Base-by-base conservation (phyloP, 1,140 invertebrate species). In the Trichomalopsis sarcophagae region DNA sequence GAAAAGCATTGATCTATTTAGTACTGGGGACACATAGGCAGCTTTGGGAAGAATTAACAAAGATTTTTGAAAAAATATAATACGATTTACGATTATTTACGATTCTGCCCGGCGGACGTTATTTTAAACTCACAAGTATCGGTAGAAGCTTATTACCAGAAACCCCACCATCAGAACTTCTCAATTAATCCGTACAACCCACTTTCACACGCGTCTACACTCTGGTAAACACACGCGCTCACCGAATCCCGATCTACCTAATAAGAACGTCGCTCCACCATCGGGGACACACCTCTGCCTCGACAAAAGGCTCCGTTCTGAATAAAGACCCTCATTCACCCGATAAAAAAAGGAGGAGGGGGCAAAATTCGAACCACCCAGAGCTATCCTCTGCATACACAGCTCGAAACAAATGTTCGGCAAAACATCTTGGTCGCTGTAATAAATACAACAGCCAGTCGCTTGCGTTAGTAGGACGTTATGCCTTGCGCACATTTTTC, bases 331-430 rank as follows among this genome's bases (percentile, higher is more conserved):
- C 55, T 21, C 33, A 36, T 36, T 62, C 21, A 62, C n/a, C 6
- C 55, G 14, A 62, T 62, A 17, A 50, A 17, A 50, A 36, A 9
- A n/a, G n/a, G 2, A 21, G 55, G 50, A 68, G 77, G 9, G 30
- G 76, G 23, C 55, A 40, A 40, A 44, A 44, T 9, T 23, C 21
- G 55, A 6, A 79, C 27, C 55, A 62, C 55, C 55, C 55, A 62
- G 21, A n/a, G 21, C 17, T 44, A 44, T 44, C 40, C 55, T n/a
- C 21, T 7, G 17, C 17, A 62, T n/a, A 50, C 21, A n/a, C 21
- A n/a, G 55, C 55, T 21, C 23, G 89, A 92, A 91, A 91, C 90
- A 91, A 92, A 93, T 90, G 91, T 92, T 92, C 90, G 87, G 90
- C 90, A 90, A 90, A 91, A 92, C 89, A 90, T 92, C 91, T 92